A percentile compares a stretch with the other conserved stretches of the same genome.
These are phyloP conservation scores for Rostratula benghalensis DNA, from an alignment of 2,113 vertebrate genomes.

Conservation along the genomic window DNA sequence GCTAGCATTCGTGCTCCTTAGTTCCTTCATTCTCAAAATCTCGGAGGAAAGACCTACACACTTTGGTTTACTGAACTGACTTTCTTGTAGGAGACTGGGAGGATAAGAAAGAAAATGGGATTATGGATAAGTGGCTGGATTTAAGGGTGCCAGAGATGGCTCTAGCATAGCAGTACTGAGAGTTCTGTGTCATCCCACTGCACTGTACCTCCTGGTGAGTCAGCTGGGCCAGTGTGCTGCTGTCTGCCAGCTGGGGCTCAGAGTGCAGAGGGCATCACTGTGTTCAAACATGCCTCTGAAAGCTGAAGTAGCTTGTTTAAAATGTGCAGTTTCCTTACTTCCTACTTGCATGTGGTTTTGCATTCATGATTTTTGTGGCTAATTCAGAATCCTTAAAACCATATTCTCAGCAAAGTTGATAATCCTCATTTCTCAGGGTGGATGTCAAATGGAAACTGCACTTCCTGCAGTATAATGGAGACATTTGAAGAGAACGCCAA, in stretches of 20 bases:
- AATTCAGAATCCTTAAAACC: neutral
- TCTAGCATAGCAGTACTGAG: neutral
- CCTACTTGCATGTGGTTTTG: neutral
- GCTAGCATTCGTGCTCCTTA: neutral
- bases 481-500: neutral
- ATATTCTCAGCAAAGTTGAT: neutral
- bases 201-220: neutral
- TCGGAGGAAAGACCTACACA: neutral
- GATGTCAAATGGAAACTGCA: neutral
- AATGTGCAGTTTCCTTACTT: neutral
- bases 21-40: neutral
- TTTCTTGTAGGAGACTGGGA: neutral
- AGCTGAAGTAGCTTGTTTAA: neutral
- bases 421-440: neutral
- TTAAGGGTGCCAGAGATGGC: neutral
- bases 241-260: neutral
- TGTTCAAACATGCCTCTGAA: neutral
- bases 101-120: neutral
- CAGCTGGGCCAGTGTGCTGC: neutral
- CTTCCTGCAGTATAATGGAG: neutral
- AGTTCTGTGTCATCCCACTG: neutral
- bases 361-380: neutral
- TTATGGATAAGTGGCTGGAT: neutral
- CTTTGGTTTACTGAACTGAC: neutral
- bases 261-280: fast-evolving